Evolutionary conservation across 2,888 invertebrate genomes (phyloP).

Genomic region (Pteria penguin): DNA sequence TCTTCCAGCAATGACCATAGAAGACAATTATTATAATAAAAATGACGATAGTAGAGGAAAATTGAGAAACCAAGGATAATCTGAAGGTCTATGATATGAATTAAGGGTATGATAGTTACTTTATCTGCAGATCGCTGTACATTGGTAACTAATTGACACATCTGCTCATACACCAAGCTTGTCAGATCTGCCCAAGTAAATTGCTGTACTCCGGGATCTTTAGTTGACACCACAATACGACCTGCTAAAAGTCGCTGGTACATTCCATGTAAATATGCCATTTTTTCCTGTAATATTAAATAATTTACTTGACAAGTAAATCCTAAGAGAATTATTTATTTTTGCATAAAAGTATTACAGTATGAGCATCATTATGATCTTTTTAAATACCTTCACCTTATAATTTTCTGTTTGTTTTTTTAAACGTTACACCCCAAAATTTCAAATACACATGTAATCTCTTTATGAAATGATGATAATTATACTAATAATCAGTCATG

Average conservation of each 20-base stretch:
- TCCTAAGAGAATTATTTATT: too few species aligned
- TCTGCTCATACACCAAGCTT: slow-evolving; percentile 73
- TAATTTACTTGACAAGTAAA: too few species aligned
- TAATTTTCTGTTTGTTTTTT: too few species aligned
- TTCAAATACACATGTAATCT: neutral
- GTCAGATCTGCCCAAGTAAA: slow-evolving; percentile 74
- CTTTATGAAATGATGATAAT: too few species aligned
- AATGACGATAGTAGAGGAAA: too few species aligned
- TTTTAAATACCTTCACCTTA: too few species aligned
- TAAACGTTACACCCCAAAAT: neutral
- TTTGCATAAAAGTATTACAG: too few species aligned
- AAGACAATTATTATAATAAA: too few species aligned
- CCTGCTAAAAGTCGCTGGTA: slow-evolving; percentile 72
- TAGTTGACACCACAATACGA: slow-evolving; percentile 56
- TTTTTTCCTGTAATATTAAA: slow-evolving; percentile 60
- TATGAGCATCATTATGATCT: too few species aligned
- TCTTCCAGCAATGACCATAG: neutral
- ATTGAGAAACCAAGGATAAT: too few species aligned
- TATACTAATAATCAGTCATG: too few species aligned
- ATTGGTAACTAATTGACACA: slow-evolving; percentile 64
- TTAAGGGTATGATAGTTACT: slow-evolving; percentile 55
- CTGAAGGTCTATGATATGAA: too few species aligned
- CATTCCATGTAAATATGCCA: slow-evolving; percentile 73
- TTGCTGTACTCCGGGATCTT: slow-evolving; percentile 61
- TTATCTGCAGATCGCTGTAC: slow-evolving; percentile 70